Base-by-base conservation (phyloP, 2,888 invertebrate genomes). In the Sepioteuthis lessoniana region DNA sequence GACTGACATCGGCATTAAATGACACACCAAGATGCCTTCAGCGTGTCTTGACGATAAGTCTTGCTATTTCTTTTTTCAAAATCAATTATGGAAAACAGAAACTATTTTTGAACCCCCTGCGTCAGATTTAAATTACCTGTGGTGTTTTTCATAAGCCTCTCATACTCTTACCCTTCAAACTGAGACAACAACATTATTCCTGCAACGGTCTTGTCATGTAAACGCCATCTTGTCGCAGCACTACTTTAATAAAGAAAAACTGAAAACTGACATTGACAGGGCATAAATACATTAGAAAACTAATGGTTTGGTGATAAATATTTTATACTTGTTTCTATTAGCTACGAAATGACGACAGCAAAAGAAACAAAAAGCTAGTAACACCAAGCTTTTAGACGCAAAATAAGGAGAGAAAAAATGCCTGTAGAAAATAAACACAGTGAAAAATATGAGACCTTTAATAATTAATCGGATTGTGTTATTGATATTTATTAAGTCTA, bases 371-470 rank as follows among this genome's bases (percentile, higher is more conserved):
- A 76, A 76, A 5, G 76, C 8, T 31, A 76, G 76, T 13, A n/a
- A 76, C 10, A 31, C 25, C 8, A 50, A 50, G 50, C 50, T 50
- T 76, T 76, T n/a, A 76, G n/a, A 31, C 76, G 76, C 8, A 8
- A 31, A 76, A 10, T 28, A 21, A 60, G 28, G 60, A 28, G 8
- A n/a, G n/a, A n/a, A n/a, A n/a, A n/a, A n/a, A n/a, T n/a, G n/a
- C n/a, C n/a, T n/a, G n/a, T n/a, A n/a, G n/a, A n/a, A n/a, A n/a
- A n/a, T n/a, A n/a, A n/a, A n/a, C n/a, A n/a, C n/a, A n/a, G n/a
- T n/a, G n/a, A n/a, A n/a, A n/a, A n/a, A n/a, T n/a, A n/a, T 47
- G 19, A 1, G 1, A 2, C 1, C 2, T 21, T 19, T 19, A 19
- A 50, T 10, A 19, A 50, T 3, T 19, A 16, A 50, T 19, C 3